Conservation (phyloP, 1,140 invertebrate genomes). For the Lordiphosa mommai region DNA sequence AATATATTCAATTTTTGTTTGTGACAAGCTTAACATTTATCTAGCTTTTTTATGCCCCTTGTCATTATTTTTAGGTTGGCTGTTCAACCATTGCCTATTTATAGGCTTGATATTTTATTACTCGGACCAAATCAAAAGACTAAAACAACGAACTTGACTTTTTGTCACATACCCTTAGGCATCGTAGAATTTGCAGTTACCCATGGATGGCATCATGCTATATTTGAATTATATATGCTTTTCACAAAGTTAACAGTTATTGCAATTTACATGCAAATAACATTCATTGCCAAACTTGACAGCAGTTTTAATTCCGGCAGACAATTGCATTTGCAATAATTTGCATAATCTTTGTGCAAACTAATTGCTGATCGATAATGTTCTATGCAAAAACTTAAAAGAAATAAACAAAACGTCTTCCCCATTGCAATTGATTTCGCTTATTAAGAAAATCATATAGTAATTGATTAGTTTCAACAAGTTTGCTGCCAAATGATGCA, state of each 20-base stretch:
- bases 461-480: conserved; percentile 19
- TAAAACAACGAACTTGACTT: conserved; percentile 35
- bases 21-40: too few relatives aligned
- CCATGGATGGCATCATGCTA: neutral
- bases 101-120: neutral
- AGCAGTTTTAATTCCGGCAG: conserved; percentile 60
- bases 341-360: conserved; percentile 1
- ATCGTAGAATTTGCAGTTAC: neutral
- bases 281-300: conserved; percentile 43
- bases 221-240: conserved; percentile 26
- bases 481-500: conserved; percentile 14
- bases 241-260: conserved; percentile 23
- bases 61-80: too few relatives aligned
- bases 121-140: conserved; percentile 29
- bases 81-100: conserved; percentile 1
- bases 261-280: conserved; percentile 62
- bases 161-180: conserved; percentile 28
- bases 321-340: too few relatives aligned
- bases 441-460: conserved; percentile 30
- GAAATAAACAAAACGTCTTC: conserved; percentile 28
- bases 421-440: conserved; percentile 42
- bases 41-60: too few relatives aligned
- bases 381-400: neutral
- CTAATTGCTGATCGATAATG: conserved; percentile 39
- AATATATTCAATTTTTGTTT: too few relatives aligned